Evolutionary conservation across 2,888 invertebrate genomes (phyloP).

Genomic region (Epistrophella euchroma): DNA sequence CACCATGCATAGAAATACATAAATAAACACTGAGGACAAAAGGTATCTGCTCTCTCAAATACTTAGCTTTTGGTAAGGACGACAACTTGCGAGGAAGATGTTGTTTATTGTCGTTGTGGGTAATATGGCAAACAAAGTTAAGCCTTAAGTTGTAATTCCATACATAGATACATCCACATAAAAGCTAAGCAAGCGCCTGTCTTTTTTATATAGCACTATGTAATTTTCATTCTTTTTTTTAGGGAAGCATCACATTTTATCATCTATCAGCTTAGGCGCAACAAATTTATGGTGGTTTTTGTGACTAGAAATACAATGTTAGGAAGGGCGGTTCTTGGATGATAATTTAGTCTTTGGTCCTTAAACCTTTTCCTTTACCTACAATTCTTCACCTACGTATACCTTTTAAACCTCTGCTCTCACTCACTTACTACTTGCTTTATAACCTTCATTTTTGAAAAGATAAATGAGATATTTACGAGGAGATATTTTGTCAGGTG

Average conservation of each 20-base stretch:
- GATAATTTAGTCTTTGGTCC: slow-evolving; percentile 40
- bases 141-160: slow-evolving; percentile 3
- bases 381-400: too few species aligned
- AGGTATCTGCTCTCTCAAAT: slow-evolving; percentile 9
- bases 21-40: background rate
- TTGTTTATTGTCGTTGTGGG: slow-evolving; percentile 29
- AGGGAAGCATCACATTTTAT: slow-evolving; percentile 52
- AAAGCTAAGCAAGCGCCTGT: slow-evolving; percentile 15
- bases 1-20: slow-evolving; percentile 12
- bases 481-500: slow-evolving; percentile 26
- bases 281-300: slow-evolving; percentile 51
- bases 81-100: slow-evolving; percentile 7
- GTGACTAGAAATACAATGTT: background rate
- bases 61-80: slow-evolving; percentile 4
- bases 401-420: background rate
- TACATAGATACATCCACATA: background rate
- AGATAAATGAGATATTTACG: slow-evolving; percentile 45
- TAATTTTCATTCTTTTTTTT: slow-evolving; percentile 25
- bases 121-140: slow-evolving; percentile 23
- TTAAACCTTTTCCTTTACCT: slow-evolving; percentile 4
- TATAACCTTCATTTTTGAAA: slow-evolving; percentile 15
- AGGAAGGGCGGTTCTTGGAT: background rate
- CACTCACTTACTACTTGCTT: background rate
- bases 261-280: slow-evolving; percentile 50
- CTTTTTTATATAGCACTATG: background rate